Evolutionary conservation across 2,113 vertebrate genomes (phyloP).

Genomic region (Cinclus cinclus): DNA sequence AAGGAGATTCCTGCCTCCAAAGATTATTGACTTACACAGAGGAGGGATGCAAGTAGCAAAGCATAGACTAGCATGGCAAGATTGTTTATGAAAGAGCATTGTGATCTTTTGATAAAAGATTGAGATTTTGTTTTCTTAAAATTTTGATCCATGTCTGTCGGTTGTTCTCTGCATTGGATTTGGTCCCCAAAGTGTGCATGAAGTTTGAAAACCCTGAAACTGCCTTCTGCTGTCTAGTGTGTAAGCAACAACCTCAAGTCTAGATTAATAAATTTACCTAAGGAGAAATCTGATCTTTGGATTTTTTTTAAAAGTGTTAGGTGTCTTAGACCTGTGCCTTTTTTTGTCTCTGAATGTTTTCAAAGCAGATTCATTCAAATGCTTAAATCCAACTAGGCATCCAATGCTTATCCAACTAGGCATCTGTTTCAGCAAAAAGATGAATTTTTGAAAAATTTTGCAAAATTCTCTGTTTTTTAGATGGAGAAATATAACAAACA

Average conservation of each 20-base stretch:
- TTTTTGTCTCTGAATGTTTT: neutral
- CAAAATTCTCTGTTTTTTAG: slow-evolving; percentile 59
- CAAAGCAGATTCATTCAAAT: neutral
- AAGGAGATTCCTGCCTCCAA: neutral
- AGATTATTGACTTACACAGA: neutral
- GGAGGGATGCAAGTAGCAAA: neutral
- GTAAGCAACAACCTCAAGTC: neutral
- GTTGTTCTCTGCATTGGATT: neutral
- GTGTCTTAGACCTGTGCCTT: neutral
- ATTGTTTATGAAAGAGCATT: neutral
- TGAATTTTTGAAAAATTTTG: neutral
- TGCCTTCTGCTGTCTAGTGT: neutral
- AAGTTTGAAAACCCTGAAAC: neutral
- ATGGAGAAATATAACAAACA: slow-evolving; percentile 93
- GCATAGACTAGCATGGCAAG: neutral
- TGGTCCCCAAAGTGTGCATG: neutral
- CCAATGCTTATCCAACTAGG: neutral
- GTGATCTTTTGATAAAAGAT: neutral
- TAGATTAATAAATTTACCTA: neutral
- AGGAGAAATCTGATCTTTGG: neutral
- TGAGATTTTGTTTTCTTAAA: neutral
- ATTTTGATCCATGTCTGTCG: neutral
- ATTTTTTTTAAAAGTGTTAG: neutral
- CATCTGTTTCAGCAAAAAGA: neutral
- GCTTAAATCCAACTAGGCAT: neutral